Percentiles rank a stretch among this genome's conserved stretches.
Evolutionary conservation across 2,113 vertebrate species (phyloP).

Genomic region (Percina caprodes): DNA sequence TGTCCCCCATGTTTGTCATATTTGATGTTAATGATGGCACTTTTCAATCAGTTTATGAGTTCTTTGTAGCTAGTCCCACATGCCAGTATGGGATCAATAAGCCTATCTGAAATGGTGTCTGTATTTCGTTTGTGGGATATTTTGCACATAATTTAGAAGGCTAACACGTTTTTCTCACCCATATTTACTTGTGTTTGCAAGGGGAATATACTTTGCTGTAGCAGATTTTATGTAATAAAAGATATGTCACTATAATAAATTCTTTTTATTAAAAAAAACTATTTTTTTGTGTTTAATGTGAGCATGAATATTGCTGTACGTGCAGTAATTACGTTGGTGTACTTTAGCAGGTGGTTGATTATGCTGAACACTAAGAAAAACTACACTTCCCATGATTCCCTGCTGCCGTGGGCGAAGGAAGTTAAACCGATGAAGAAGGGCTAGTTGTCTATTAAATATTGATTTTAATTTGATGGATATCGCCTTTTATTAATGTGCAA

Average conservation of each 20-base stretch:
- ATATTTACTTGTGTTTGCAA: constrained; percentile 91
- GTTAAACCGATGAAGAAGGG: constrained; percentile 66
- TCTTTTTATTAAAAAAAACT: constrained; percentile 93
- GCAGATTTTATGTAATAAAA: constrained; percentile 95
- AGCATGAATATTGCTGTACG: neutral
- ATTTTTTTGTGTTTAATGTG: constrained; percentile 86
- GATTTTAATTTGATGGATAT: constrained; percentile 65
- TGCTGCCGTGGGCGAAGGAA: constrained; percentile 68
- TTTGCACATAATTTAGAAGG: constrained; percentile 90
- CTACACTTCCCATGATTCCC: constrained; percentile 75
- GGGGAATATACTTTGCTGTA: constrained; percentile 93
- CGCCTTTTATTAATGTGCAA: constrained; percentile 11
- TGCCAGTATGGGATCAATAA: constrained; percentile 79
- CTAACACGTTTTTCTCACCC: constrained; percentile 85
- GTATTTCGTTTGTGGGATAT: constrained; percentile 89
- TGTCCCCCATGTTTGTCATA: constrained; percentile 65
- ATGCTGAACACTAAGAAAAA: neutral
- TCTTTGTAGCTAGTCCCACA: constrained; percentile 84
- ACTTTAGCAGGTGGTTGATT: neutral
- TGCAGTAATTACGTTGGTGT: neutral
- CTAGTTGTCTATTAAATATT: constrained; percentile 77
- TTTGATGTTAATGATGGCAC: constrained; percentile 81
- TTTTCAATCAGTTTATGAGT: constrained; percentile 74
- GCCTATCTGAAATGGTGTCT: constrained; percentile 81
- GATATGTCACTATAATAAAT: constrained; percentile 93